phyloP scores from a whole-genome alignment of 1,140 invertebrate species.

The Heliconius melpomene region DNA sequence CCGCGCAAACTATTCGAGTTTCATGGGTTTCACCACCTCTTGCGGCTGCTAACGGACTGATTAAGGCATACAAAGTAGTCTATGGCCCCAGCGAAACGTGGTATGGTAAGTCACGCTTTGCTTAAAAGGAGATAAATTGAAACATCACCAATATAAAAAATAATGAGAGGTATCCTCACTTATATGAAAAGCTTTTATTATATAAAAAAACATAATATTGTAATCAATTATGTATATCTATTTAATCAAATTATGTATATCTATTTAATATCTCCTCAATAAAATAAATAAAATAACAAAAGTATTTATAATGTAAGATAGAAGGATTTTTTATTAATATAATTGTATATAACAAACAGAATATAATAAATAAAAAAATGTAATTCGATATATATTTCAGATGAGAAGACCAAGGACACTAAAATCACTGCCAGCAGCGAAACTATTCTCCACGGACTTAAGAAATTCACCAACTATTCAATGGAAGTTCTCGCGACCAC shows the following conservation, averaged over 20 bases:
- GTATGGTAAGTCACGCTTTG: constrained; percentile 87
- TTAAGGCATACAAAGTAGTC: constrained; percentile 98
- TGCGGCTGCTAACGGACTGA: constrained; percentile 94
- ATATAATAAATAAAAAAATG: no score
- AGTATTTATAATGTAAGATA: no score
- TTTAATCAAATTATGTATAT: background rate
- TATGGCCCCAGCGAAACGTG: constrained; percentile 95
- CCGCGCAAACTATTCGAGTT: constrained; percentile 95
- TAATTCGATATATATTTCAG: constrained; percentile 68
- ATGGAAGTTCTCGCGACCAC: constrained; percentile 98
- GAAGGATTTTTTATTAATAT: no score
- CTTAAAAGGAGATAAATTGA: background rate
- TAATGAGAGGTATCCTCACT: no score
- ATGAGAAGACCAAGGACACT: constrained; percentile 94
- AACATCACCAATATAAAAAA: background rate
- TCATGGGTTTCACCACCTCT: constrained; percentile 96
- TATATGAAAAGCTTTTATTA: no score
- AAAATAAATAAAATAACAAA: no score
- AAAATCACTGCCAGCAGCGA: constrained; percentile 95
- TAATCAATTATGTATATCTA: no score
- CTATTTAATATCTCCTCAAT: background rate
- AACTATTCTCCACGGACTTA: constrained; percentile 94
- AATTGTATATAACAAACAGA: no score
- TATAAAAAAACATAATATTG: no score
- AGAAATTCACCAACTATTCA: constrained; percentile 98